Percentiles rank a stretch among this genome's conserved stretches.
These are phyloP conservation scores for Heterodera filipjevi DNA, from an alignment of 2,888 invertebrate species.

Conservation along the genomic window DNA sequence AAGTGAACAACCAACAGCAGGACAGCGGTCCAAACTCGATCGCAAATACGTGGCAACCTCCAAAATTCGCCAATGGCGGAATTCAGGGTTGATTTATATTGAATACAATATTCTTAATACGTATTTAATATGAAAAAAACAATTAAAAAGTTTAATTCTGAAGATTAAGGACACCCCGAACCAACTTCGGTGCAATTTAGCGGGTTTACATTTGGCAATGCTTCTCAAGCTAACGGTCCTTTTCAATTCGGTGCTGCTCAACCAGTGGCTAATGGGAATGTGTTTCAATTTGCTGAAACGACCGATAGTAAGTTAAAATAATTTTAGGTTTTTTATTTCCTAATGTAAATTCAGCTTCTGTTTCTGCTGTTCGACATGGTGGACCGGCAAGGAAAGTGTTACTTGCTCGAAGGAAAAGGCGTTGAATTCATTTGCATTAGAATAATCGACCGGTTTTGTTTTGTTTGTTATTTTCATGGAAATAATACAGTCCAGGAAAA, in stretches of 20 bases:
- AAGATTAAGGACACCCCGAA: neutral
- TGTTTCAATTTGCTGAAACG: slow-evolving; percentile 1
- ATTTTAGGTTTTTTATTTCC: neutral
- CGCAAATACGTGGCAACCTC: slow-evolving; percentile 85
- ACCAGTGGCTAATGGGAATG: neutral
- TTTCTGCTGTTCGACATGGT: neutral
- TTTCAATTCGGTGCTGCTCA: slow-evolving; percentile 2
- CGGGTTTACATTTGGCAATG: neutral
- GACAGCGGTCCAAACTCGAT: slow-evolving; percentile 74
- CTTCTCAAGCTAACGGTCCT: neutral
- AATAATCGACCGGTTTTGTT: neutral
- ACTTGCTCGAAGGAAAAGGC: slow-evolving; percentile 16
- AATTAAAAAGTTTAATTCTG: no score
- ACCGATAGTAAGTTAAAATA: neutral
- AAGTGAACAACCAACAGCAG: slow-evolving; percentile 64
- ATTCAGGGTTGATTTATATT: slow-evolving; percentile 75
- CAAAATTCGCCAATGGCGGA: slow-evolving; percentile 82
- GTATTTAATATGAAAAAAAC: no score
- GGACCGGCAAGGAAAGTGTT: slow-evolving; percentile 6
- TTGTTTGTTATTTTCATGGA: neutral
- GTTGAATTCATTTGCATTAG: neutral
- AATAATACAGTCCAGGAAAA: slow-evolving; percentile 1
- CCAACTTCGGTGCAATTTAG: neutral
- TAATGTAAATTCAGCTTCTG: neutral
- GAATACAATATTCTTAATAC: no score